A percentile compares a stretch with the other conserved stretches of the same genome.
phyloP scores from a whole-genome alignment of 2,113 vertebrate species.

The Canis aureus region DNA sequence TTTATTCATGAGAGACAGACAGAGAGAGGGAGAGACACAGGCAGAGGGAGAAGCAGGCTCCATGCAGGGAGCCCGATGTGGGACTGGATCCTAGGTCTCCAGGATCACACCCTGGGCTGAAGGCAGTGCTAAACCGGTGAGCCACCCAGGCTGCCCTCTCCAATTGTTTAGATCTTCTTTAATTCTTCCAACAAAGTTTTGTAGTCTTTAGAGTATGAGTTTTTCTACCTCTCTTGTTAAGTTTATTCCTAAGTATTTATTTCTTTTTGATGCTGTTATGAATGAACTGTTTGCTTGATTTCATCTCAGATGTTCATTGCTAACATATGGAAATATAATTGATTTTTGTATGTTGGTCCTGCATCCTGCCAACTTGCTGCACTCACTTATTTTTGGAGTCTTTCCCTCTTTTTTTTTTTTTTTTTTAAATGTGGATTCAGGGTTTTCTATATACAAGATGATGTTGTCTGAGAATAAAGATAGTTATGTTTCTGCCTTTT shows the following conservation, averaged over 20 bases:
- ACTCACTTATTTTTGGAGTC: background rate
- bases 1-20: too few relatives aligned
- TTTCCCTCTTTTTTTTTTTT: background rate
- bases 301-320: conserved; percentile 39
- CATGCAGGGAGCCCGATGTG: too few relatives aligned
- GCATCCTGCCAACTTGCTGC: background rate
- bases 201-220: background rate
- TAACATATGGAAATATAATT: background rate
- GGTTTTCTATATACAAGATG: conserved; percentile 12
- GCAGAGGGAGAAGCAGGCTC: too few relatives aligned
- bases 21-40: too few relatives aligned
- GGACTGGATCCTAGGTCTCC: too few relatives aligned
- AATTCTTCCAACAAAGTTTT: conserved; percentile 25
- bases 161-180: conserved; percentile 46
- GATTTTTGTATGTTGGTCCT: conserved; percentile 15
- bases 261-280: conserved; percentile 38
- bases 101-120: too few relatives aligned
- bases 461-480: background rate
- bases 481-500: background rate
- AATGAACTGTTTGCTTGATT: conserved; percentile 27
- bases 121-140: too few relatives aligned
- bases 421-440: background rate
- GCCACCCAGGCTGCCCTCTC: background rate
- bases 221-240: conserved; percentile 36
- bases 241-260: conserved; percentile 31